Conservation (phyloP, 1,140 invertebrate genomes). For the Drosophila neocordata region DNA sequence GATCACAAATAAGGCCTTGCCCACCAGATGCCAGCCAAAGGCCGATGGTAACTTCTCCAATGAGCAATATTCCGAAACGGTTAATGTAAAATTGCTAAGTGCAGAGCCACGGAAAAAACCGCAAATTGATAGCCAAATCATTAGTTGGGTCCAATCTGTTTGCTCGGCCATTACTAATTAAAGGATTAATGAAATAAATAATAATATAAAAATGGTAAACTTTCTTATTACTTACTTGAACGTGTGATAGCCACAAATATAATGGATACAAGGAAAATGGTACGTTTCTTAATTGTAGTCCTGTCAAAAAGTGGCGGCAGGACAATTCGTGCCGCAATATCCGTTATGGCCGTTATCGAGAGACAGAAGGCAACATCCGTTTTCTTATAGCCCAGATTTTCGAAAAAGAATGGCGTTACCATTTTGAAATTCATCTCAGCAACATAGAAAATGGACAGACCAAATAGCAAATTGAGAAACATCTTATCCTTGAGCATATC, state of each 20-base stretch:
- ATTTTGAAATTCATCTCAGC: conserved; percentile 90
- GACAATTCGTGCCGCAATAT: conserved; percentile 87
- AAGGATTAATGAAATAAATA: neutral
- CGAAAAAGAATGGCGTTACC: conserved; percentile 89
- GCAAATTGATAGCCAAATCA: conserved; percentile 87
- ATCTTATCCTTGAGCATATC: conserved; percentile 87
- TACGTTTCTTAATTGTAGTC: conserved; percentile 86
- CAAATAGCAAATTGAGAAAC: conserved; percentile 88
- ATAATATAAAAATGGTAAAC: too few relatives aligned
- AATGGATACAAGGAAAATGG: conserved; percentile 87
- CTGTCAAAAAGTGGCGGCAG: conserved; percentile 89
- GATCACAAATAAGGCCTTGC: conserved; percentile 88
- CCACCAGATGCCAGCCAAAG: conserved; percentile 90
- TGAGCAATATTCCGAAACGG: conserved; percentile 89
- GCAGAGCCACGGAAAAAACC: conserved; percentile 89
- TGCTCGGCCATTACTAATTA: conserved; percentile 87
- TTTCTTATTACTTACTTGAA: conserved; percentile 85
- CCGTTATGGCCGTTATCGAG: conserved; percentile 88
- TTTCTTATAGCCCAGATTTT: conserved; percentile 86
- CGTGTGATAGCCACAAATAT: conserved; percentile 87
- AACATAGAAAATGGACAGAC: conserved; percentile 88
- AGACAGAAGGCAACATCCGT: conserved; percentile 88
- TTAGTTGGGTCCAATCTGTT: conserved; percentile 86
- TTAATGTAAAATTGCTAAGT: conserved; percentile 89
- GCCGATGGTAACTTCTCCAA: conserved; percentile 89